phyloP scores from a whole-genome alignment of 2,797 vertebrate species.

The Lacerta agilis region DNA sequence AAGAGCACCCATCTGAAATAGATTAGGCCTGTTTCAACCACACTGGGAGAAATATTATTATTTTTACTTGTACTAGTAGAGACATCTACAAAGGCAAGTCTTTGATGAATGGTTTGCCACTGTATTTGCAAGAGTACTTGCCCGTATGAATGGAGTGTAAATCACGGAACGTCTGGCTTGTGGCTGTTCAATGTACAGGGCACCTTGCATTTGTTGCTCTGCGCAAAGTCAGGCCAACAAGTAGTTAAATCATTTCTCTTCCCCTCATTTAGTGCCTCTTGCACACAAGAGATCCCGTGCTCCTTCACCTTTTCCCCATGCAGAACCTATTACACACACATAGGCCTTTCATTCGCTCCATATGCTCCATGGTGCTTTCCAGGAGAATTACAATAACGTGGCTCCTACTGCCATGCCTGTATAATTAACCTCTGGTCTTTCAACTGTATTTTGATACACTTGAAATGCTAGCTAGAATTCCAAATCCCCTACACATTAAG shows the following conservation, averaged over 20 bases:
- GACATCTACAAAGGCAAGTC: conserved; percentile 19
- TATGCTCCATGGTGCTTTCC: conserved; percentile 65
- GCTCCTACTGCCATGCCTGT: conserved; percentile 44
- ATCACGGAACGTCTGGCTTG: conserved; percentile 38
- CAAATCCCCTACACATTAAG: conserved; percentile 47
- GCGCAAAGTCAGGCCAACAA: conserved; percentile 47
- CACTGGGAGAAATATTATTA: not conserved
- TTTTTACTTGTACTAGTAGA: conserved; percentile 8
- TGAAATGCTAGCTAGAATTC: conserved; percentile 65
- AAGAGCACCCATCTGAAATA: not conserved
- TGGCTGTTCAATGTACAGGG: conserved; percentile 49
- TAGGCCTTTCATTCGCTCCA: conserved; percentile 61
- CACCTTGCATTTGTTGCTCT: conserved; percentile 20
- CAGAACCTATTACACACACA: conserved; percentile 68
- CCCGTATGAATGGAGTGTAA: conserved; percentile 47
- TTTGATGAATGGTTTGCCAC: conserved; percentile 24
- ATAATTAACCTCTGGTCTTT: conserved; percentile 57
- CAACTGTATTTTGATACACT: conserved; percentile 61
- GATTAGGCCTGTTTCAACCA: not conserved
- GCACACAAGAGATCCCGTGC: conserved; percentile 67
- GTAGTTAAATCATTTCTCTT: conserved; percentile 67
- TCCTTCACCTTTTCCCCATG: conserved; percentile 70
- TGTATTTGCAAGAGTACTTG: conserved; percentile 28
- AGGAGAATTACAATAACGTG: conserved; percentile 61
- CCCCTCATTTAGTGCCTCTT: conserved; percentile 65